Evolutionary conservation across 2,888 invertebrate genomes (phyloP).

Genomic region (Hemaris fuciformis): DNA sequence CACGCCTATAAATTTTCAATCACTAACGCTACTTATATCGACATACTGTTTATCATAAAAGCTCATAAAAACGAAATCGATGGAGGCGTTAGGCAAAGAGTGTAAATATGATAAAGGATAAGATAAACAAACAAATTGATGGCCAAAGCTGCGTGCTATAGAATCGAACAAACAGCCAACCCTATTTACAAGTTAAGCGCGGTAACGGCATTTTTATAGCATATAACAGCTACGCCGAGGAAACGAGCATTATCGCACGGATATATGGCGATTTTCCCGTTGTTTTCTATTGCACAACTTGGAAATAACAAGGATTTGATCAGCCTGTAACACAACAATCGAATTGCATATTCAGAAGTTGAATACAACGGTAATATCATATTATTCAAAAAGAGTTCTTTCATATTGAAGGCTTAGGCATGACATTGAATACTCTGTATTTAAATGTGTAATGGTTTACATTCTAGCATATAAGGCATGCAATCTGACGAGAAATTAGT

Average conservation of each 20-base stretch:
- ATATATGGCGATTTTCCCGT: neutral
- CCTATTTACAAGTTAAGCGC: neutral
- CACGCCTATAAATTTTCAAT: too few relatives aligned
- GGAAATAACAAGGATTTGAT: neutral
- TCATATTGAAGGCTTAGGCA: too few relatives aligned
- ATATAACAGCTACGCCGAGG: neutral
- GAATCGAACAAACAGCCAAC: neutral
- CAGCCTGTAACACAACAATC: too few relatives aligned
- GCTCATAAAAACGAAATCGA: neutral
- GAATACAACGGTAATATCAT: too few relatives aligned
- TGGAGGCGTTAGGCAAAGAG: neutral
- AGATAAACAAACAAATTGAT: neutral
- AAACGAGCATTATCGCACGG: neutral
- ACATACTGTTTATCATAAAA: neutral
- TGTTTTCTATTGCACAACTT: neutral
- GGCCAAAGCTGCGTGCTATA: neutral
- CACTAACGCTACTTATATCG: too few relatives aligned
- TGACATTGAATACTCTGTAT: too few relatives aligned
- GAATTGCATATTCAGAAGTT: too few relatives aligned
- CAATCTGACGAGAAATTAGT: too few relatives aligned
- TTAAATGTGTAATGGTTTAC: too few relatives aligned
- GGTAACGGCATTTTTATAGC: constrained; percentile 7
- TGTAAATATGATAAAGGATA: neutral
- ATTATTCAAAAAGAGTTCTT: too few relatives aligned
- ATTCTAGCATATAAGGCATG: too few relatives aligned